phyloP scores from a whole-genome alignment of 2,113 vertebrate species.

The Apodemus speciosus region DNA sequence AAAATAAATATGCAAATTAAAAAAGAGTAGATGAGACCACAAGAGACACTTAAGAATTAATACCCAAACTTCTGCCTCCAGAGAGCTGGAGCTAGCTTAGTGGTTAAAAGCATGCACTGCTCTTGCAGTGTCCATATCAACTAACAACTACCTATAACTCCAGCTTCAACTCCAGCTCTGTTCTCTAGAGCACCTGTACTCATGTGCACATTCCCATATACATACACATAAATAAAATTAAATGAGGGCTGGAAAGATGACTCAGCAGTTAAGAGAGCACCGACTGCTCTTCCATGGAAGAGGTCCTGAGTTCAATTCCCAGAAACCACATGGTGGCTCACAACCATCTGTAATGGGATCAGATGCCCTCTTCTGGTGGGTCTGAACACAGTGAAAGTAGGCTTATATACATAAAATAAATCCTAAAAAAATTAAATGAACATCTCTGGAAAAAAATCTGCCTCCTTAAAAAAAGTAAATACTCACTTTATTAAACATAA shows the following conservation, averaged over 20 bases:
- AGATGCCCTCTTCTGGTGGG: too few species aligned
- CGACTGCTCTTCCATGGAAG: too few species aligned
- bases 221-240: neutral
- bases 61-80: neutral
- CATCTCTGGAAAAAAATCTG: neutral
- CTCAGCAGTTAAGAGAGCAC: too few species aligned
- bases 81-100: neutral
- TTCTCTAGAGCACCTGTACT: neutral
- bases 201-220: neutral
- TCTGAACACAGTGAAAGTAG: too few species aligned
- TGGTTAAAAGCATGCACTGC: neutral
- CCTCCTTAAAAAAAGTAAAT: slow-evolving; percentile 31
- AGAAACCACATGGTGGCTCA: too few species aligned
- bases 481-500: slow-evolving; percentile 49
- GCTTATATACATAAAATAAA: too few species aligned
- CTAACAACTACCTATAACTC: neutral
- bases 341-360: too few species aligned
- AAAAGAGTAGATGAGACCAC: neutral
- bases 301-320: too few species aligned
- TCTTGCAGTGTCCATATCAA: neutral
- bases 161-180: neutral
- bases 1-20: neutral
- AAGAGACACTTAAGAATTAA: slow-evolving; percentile 43
- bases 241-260: neutral
- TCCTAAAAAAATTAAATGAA: neutral